Base-by-base conservation (phyloP, 2,797 vertebrate genomes). In the Pangasius macronema region DNA sequence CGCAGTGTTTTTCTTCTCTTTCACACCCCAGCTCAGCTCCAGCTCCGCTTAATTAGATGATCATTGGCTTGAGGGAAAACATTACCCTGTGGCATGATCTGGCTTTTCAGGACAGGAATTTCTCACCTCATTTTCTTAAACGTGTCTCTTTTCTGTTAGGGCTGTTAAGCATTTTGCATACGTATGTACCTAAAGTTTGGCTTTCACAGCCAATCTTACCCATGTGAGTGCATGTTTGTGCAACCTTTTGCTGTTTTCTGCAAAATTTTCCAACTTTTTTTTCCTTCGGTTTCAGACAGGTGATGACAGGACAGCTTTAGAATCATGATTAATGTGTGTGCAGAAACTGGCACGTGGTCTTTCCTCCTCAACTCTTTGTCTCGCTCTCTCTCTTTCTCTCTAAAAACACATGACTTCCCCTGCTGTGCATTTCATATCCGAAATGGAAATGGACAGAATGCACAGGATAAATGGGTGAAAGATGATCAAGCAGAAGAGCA, bases 261-360 rank as follows among this genome's bases (percentile, higher is more conserved):
- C 27, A 16, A 16, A 51, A 6, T 1, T 16, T 76, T 51, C 27
- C 14, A 3, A 6, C 13, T 6, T 49, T 76, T 75, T 75, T 53
- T 57, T 53, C 2, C 76, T 79, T 79, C 7, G 3, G 30, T 1
- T 55, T 79, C 51, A 81, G 79, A 42, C 22, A 81, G 33, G 79
- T 61, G 79, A n/a, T 61, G 79, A 81, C 22, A 61, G 22, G 36
- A 13, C 11, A 39, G 55, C 49, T 77, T 77, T 30, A 77, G 27
- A 16, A 77, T 30, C 49, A 81, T 42, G 79, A 81, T 81, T 81
- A 81, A 81, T 81, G 79, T 39, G 55, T 11, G 24, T 61, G 22
- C 55, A 81, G 79, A 81, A 81, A 59, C 33, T 61, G 57, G 53
- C 79, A 39, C 61, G 55, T 81, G 55, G 77, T 36, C 77, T 81